These are phyloP conservation scores for Anhinga rufa DNA, from an alignment of 2,113 vertebrate species.

Conservation along the genomic window DNA sequence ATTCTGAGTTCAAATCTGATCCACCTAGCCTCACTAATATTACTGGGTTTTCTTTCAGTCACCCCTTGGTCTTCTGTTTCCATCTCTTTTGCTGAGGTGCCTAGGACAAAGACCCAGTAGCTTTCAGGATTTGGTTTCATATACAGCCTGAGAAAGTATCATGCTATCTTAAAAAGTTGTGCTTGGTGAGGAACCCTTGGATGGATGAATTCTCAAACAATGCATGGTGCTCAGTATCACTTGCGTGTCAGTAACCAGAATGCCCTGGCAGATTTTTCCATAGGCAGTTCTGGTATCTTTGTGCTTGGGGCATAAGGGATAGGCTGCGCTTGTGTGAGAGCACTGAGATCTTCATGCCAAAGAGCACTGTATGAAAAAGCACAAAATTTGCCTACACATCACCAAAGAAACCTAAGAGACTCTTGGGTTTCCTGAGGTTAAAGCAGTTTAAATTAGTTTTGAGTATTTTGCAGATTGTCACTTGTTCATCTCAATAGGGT, in stretches of 20 bases:
- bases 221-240: fast-evolving
- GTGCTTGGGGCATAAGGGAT: background rate
- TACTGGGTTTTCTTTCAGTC: background rate
- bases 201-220: background rate
- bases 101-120: background rate
- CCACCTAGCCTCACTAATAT: background rate
- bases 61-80: background rate
- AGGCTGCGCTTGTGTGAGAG: background rate
- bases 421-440: constrained; percentile 55
- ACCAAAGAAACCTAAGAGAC: background rate
- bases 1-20: background rate
- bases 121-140: background rate
- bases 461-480: constrained; percentile 64
- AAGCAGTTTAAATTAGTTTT: constrained; percentile 65
- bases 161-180: background rate
- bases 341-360: background rate
- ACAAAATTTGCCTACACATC: background rate
- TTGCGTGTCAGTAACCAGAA: background rate
- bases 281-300: background rate
- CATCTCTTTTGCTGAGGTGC: background rate
- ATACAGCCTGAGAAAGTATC: background rate
- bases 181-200: background rate
- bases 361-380: background rate
- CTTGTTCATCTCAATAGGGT: constrained; percentile 58
- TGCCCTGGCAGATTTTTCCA: background rate